These are phyloP conservation scores for Phenacoccus solenopsis DNA, from an alignment of 1,140 invertebrate species.

Conservation along the genomic window DNA sequence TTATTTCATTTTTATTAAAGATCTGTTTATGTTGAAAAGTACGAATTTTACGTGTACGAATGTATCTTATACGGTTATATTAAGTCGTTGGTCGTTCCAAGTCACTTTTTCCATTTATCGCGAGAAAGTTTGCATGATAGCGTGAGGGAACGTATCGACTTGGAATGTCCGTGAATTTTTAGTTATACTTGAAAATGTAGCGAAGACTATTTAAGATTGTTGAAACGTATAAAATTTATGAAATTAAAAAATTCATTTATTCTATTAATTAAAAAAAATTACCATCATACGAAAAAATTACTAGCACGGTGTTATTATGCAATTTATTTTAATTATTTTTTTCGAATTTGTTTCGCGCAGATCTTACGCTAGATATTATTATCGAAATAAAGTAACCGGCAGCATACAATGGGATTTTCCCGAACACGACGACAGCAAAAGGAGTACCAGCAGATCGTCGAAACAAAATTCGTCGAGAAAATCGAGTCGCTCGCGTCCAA, in stretches of 20 bases:
- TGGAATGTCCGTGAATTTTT: too few relatives aligned
- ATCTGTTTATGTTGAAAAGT: too few relatives aligned
- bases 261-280: too few relatives aligned
- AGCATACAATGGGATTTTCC: slow-evolving; percentile 56
- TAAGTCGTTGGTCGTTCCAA: not conserved
- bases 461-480: not conserved
- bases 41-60: too few relatives aligned
- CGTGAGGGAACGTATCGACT: too few relatives aligned
- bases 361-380: slow-evolving; percentile 54
- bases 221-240: not conserved
- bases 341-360: slow-evolving; percentile 35
- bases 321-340: not conserved
- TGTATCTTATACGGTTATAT: not conserved
- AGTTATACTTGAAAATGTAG: not conserved
- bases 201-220: not conserved
- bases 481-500: slow-evolving; percentile 14
- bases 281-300: too few relatives aligned
- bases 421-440: slow-evolving; percentile 25
- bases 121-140: not conserved
- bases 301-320: too few relatives aligned
- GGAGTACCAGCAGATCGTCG: not conserved
- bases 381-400: slow-evolving; percentile 43
- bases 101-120: not conserved
- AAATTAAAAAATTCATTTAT: not conserved
- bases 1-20: not conserved